A percentile compares a stretch with the other conserved stretches of the same genome.
phyloP scores from a whole-genome alignment of 2,797 vertebrate species.

The Otolemur crassicaudatus region DNA sequence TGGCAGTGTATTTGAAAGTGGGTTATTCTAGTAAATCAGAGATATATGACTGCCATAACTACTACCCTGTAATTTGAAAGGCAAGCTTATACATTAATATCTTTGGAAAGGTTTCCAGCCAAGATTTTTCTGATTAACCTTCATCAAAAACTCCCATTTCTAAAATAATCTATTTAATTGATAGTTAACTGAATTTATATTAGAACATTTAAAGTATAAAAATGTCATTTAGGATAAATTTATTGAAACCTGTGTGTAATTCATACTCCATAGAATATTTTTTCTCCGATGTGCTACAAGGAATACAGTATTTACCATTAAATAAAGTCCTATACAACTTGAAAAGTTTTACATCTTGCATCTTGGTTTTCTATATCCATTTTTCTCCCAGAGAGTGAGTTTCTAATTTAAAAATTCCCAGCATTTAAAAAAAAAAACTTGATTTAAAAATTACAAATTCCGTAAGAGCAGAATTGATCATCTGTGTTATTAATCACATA shows the following conservation, averaged over 20 bases:
- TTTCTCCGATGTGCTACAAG: constrained; percentile 50
- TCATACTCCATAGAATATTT: constrained; percentile 58
- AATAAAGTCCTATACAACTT: background rate
- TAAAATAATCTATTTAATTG: constrained; percentile 77
- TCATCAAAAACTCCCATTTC: constrained; percentile 75
- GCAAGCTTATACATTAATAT: constrained; percentile 69
- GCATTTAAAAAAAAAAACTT: background rate
- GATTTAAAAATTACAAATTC: constrained; percentile 57
- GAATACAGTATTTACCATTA: constrained; percentile 5
- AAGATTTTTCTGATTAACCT: constrained; percentile 78
- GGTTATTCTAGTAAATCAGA: constrained; percentile 73
- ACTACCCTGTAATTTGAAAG: constrained; percentile 68
- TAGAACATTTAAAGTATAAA: constrained; percentile 79
- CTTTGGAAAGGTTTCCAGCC: constrained; percentile 70
- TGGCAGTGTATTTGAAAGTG: constrained; percentile 62
- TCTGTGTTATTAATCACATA: background rate
- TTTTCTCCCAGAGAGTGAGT: background rate
- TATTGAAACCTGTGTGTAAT: constrained; percentile 67
- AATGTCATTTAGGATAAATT: constrained; percentile 75
- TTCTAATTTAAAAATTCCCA: constrained; percentile 2
- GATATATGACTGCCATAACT: constrained; percentile 60
- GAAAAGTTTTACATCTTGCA: background rate
- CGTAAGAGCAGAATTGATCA: background rate
- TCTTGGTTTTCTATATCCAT: background rate
- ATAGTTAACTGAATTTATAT: constrained; percentile 81